These are phyloP conservation scores for Ancistrus triradiatus DNA, from an alignment of 2,113 vertebrate species.

Conservation along the genomic window DNA sequence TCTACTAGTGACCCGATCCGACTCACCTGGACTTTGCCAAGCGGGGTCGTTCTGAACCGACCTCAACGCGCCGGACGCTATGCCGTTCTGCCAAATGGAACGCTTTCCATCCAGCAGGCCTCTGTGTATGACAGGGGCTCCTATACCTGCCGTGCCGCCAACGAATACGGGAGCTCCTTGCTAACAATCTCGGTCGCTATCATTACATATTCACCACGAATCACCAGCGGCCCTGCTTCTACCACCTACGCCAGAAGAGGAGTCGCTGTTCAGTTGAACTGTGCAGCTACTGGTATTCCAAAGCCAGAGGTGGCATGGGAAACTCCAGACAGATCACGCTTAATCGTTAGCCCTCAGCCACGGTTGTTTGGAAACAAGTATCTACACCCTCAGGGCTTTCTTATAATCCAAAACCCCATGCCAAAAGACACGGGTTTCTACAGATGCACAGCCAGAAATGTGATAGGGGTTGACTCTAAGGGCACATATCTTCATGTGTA, in stretches of 20 bases:
- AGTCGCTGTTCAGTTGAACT: constrained; percentile 78
- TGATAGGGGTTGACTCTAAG: constrained; percentile 80
- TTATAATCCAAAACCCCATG: constrained; percentile 80
- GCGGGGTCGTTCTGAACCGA: constrained; percentile 68
- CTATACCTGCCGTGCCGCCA: constrained; percentile 74
- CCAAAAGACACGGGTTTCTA: constrained; percentile 78
- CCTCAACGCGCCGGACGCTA: constrained; percentile 76
- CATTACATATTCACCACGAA: constrained; percentile 77
- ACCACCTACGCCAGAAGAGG: constrained; percentile 77
- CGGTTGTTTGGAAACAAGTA: constrained; percentile 83
- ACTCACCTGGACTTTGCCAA: constrained; percentile 82
- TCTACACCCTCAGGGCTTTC: constrained; percentile 82
- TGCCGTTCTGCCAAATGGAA: constrained; percentile 76
- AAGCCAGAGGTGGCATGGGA: constrained; percentile 83
- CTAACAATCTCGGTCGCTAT: constrained; percentile 74
- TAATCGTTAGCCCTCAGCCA: constrained; percentile 72
- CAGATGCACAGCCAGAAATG: constrained; percentile 83
- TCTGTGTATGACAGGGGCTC: constrained; percentile 82
- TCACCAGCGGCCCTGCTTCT: constrained; percentile 77
- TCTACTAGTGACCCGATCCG: constrained; percentile 48
- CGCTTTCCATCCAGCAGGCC: constrained; percentile 72
- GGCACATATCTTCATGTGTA: constrained; percentile 82
- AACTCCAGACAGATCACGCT: constrained; percentile 74
- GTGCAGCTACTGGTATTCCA: constrained; percentile 76
- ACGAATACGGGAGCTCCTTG: constrained; percentile 69